Base-by-base conservation (phyloP, 2,113 vertebrate genomes). In the Phyllostomus hastatus region DNA sequence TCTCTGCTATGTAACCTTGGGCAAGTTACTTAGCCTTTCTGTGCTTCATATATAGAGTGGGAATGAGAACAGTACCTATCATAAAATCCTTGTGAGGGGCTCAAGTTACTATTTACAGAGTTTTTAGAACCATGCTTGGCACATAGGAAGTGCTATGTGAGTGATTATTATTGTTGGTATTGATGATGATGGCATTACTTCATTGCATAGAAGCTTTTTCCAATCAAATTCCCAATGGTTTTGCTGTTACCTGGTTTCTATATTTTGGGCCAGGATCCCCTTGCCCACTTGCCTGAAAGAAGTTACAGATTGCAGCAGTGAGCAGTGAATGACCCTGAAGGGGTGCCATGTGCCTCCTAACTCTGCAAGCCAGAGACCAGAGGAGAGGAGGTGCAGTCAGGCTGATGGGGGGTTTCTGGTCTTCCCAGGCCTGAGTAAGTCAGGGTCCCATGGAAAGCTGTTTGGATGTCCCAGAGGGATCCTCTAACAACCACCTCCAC, bases 301-400 rank as follows among this genome's bases (percentile, higher is more conserved):
- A 70, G 69, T 26, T 50, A 69, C 38, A 70, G 35, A 26, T 11
- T 4, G 4, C 46, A 43, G 35, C 0, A 0, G 46, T 28, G 43
- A 66, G 72, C 12, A 8, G 28, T 35, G 17, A 52, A 19, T 31
- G 7, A 69, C 24, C 19, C 50, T 35, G 9, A 43, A 1, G 10
- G n/a, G 19, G 22, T 4, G 4, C 9, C 20, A 2, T 1, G 0
- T 43, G n/a, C n/a, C 33, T 26, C 33, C 12, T 14, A 28, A 48
- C 15, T 50, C 38, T 33, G 9, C 22, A 2, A 0, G n/a, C 78
- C 70, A 84, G 64, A 16, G 19, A 24, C 19, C 4, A 9, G 31
- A 38, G 38, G 57, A 78, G 24, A 41, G 9, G 19, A 61, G 14
- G 35, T 16, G 0, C 7, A 22, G 78, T 28, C 59, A 73, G 35